Evolutionary conservation across 2,797 vertebrate genomes (phyloP), one percentile per base, ranked within the genome.

Genomic region (Gymnocypris eckloni): DNA sequence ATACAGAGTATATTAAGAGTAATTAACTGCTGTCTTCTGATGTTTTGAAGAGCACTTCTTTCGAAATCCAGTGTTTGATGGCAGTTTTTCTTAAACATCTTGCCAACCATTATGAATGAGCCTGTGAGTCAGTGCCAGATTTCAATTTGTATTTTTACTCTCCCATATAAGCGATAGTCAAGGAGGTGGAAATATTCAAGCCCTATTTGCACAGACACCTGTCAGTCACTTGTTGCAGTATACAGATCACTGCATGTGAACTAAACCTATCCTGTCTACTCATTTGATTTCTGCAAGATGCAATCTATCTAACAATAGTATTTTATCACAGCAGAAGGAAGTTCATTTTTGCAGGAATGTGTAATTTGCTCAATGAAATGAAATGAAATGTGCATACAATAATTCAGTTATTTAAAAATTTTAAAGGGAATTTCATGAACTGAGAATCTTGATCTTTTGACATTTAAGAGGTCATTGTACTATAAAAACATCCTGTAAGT

Each of bases 11-110:
- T 7, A 71, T 11, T 69, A n/a, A 75, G 52, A 61, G 43, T 52
- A 83, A 77, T 84, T 77, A 43, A 33, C 50, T 18, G 18, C 52
- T 37, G 77, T 56, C 48, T 84, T 33, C 2, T 2, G 16, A 45
- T 54, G 48, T 79, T 85, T 72, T 72, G 18, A 79, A 61, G 28
- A 79, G 69, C 12, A 37, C 54, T 71, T 79, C 13, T 83, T 83
- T 64, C 28, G 12, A 75, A 64, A 80, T 50, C 41, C n/a, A 84
- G 18, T 71, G n/a, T 79, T 61, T 85, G 41, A 64, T 70, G 67
- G 67, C 28, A 16, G 39, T 37, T 9, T 48, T 50, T 80, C 77
- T 79, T 4, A 48, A 43, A 79, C 10, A 79, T 16, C n/a, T 79
- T 79, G 76, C 52, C 45, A 77, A n/a, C 43, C 9, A 5, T 66